Evolutionary conservation across 2,113 vertebrate species (phyloP).

Genomic region (Indri indri): DNA sequence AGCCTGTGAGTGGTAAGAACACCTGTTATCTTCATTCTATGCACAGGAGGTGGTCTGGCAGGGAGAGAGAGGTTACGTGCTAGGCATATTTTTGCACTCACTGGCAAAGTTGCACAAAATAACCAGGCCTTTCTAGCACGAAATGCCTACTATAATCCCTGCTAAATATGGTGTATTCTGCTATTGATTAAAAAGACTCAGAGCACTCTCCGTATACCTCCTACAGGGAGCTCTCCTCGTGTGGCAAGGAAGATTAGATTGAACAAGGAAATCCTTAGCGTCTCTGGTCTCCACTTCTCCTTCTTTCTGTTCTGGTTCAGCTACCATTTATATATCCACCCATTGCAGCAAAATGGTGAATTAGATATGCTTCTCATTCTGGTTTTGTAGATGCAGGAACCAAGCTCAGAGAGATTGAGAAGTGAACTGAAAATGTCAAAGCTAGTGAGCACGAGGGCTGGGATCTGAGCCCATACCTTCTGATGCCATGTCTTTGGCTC

Average conservation of each 20-base stretch:
- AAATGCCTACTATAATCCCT: background rate
- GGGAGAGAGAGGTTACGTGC: background rate
- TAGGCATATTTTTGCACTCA: background rate
- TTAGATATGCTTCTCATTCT: background rate
- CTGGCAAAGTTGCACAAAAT: background rate
- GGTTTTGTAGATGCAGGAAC: background rate
- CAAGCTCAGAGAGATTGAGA: background rate
- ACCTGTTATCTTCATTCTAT: background rate
- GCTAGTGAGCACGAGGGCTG: background rate
- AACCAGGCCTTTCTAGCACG: background rate
- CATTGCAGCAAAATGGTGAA: background rate
- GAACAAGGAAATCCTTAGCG: background rate
- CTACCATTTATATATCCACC: background rate
- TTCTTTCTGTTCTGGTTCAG: background rate
- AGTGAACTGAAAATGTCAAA: background rate
- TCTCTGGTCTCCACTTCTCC: background rate
- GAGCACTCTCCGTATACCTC: background rate
- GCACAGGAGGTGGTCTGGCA: background rate
- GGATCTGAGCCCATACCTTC: background rate
- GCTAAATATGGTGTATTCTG: background rate
- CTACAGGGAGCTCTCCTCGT: background rate
- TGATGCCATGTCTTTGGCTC: background rate
- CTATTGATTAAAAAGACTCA: background rate
- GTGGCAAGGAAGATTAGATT: background rate
- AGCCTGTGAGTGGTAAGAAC: background rate